These are phyloP conservation scores for Amphiduros pacificus DNA, from an alignment of 2,888 invertebrate species.

Conservation along the genomic window DNA sequence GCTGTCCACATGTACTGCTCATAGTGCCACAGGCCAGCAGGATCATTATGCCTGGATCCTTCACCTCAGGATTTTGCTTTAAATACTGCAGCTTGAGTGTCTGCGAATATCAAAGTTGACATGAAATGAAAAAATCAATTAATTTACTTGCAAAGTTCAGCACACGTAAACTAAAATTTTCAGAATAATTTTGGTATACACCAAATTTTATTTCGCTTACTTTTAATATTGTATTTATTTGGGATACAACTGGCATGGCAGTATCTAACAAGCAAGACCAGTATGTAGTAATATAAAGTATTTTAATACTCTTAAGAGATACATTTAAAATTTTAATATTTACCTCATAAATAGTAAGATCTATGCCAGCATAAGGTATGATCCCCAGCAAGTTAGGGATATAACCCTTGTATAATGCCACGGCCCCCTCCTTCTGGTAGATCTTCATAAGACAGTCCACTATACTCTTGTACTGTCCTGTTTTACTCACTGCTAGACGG, in stretches of 20 bases:
- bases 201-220: too few species aligned
- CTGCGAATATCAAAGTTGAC: slow-evolving; percentile 22
- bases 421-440: slow-evolving; percentile 78
- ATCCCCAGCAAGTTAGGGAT: slow-evolving; percentile 90
- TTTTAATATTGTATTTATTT: not conserved
- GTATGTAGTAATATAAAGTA: not conserved
- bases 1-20: slow-evolving; percentile 40
- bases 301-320: not conserved
- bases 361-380: slow-evolving; percentile 96
- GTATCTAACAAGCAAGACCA: not conserved
- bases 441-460: slow-evolving; percentile 86
- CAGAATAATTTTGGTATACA: too few species aligned
- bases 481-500: slow-evolving; percentile 87
- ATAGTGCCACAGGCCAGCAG: slow-evolving; percentile 38
- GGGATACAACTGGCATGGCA: not conserved
- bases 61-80: slow-evolving; percentile 27
- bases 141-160: too few species aligned
- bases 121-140: not conserved
- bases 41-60: slow-evolving; percentile 32
- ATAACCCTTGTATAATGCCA: slow-evolving; percentile 92
- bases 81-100: slow-evolving; percentile 39
- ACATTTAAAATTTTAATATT: too few species aligned
- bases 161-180: too few species aligned
- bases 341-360: slow-evolving; percentile 89
- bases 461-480: slow-evolving; percentile 70